Base-by-base conservation (phyloP, 2,888 invertebrate genomes). In the Corythucha ciliata region DNA sequence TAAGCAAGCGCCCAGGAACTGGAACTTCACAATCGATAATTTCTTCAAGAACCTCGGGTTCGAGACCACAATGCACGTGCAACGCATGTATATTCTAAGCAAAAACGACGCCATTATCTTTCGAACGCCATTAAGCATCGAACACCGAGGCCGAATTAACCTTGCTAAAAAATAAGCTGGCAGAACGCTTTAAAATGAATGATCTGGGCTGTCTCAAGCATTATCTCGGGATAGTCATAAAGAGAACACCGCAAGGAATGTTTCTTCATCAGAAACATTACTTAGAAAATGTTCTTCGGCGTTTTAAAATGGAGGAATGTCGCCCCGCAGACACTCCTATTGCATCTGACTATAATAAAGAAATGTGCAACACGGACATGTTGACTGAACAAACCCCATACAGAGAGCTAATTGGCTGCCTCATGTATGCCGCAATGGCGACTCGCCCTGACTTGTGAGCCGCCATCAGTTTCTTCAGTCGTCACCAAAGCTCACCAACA, bases 371-470 rank as follows among this genome's bases (percentile, higher is more conserved):
- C n/a, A 44, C 21, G n/a, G 22, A 22, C n/a, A n/a, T n/a, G n/a
- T n/a, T n/a, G n/a, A n/a, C n/a, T 14, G 40, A 6, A 26, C 27
- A 53, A 29, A 53, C 27, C 18, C 47, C 33, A 7, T 53, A 29
- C 22, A 16, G 55, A 44, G 33, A 48, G 21, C 14, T 56, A 40
- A 41, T 56, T 44, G 53, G 56, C 20, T 41, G 53, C 39, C 48
- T 53, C 3, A 54, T 53, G 53, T 54, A 49, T 44, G 47, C 51
- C 7, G 46, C 54, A 37, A 8, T 54, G 25, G 49, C 40, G 14
- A 58, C 56, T 4, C 52, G 58, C 34, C 58, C 57, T 20, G 59
- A 59, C 25, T 34, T 59, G 10, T 49, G 53, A 18, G 36, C 40
- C 32, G 52, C 55, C 24, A 25, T 59, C 25, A 51, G 40, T 26